phyloP scores from a whole-genome alignment of 2,113 vertebrate species.

The Calcarius ornatus region DNA sequence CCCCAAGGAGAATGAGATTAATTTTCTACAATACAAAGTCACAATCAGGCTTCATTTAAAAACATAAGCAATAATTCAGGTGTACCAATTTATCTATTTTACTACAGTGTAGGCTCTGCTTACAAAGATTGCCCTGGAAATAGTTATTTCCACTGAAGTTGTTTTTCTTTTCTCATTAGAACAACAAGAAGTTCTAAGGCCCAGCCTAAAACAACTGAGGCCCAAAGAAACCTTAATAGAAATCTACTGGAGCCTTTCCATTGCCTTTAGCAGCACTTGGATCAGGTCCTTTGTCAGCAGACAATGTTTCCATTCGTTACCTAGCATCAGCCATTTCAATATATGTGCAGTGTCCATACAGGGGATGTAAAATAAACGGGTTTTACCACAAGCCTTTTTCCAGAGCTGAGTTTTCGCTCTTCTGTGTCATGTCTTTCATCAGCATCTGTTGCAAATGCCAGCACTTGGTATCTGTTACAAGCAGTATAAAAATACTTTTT shows the following conservation, averaged over 20 bases:
- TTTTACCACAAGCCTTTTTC: slow-evolving; percentile 85
- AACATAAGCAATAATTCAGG: background rate
- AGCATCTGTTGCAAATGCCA: slow-evolving; percentile 93
- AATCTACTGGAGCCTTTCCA: background rate
- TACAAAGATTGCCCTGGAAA: background rate
- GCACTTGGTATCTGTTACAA: slow-evolving; percentile 86
- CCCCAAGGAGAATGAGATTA: background rate
- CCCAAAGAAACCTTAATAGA: background rate
- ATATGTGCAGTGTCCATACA: background rate
- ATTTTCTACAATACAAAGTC: background rate
- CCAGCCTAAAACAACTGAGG: background rate
- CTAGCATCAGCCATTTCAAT: background rate
- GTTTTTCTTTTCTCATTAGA: background rate
- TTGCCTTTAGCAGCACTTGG: background rate
- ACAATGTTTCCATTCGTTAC: background rate
- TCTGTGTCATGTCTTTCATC: slow-evolving; percentile 85
- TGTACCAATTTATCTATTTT: background rate
- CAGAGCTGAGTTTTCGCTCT: slow-evolving; percentile 82
- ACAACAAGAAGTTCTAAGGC: background rate
- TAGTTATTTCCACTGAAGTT: background rate
- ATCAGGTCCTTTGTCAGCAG: background rate
- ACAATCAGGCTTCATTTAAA: background rate
- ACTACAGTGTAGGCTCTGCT: background rate
- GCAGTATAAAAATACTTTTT: background rate
- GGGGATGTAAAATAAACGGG: background rate